Evolutionary conservation across 1,140 invertebrate species (phyloP).

Genomic region (Paraescarpia echinospica): DNA sequence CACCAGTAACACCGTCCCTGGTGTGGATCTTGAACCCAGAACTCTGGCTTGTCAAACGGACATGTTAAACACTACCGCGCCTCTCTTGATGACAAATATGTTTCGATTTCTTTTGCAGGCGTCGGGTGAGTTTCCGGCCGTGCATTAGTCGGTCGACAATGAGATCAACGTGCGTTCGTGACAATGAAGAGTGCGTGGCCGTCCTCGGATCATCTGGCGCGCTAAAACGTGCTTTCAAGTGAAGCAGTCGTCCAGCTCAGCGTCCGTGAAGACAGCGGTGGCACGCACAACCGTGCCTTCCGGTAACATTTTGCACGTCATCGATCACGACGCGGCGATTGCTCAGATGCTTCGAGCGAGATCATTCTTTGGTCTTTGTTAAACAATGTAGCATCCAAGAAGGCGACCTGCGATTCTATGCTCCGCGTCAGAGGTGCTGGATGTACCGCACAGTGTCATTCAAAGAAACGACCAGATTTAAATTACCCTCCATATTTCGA

Average conservation of each 20-base stretch:
- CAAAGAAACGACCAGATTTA: background rate
- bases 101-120: background rate
- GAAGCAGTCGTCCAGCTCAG: background rate
- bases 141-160: background rate
- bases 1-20: too few species aligned
- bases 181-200: background rate
- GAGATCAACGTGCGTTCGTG: background rate
- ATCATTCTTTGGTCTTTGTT: background rate
- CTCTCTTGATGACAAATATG: background rate
- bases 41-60: too few species aligned
- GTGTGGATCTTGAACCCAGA: too few species aligned
- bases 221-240: background rate
- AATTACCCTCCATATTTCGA: background rate
- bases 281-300: background rate
- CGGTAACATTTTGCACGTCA: background rate
- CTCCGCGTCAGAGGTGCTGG: background rate
- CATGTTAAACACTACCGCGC: too few species aligned
- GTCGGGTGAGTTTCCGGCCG: background rate
- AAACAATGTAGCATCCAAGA: background rate
- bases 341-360: background rate
- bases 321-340: background rate
- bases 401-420: background rate
- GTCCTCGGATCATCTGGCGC: background rate
- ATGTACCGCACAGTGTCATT: background rate
- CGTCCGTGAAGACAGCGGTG: background rate